Evolutionary conservation across 2,797 vertebrate species (phyloP).

Genomic region (Limnodromus scolopaceus): DNA sequence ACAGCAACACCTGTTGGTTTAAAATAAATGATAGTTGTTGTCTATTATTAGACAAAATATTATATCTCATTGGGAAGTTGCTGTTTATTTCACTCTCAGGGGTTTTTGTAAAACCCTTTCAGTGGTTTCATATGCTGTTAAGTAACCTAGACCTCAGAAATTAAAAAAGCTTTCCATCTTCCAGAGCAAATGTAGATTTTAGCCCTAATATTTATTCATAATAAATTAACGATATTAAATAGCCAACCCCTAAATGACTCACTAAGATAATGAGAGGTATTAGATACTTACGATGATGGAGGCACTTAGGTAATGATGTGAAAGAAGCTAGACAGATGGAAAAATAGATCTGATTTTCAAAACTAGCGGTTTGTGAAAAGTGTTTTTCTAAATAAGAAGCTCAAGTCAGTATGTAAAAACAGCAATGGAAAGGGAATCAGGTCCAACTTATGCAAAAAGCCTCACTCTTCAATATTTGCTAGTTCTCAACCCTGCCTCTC

Average conservation of each 20-base stretch:
- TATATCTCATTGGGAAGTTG: neutral
- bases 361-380: conserved; percentile 23
- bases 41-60: neutral
- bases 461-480: conserved; percentile 56
- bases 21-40: neutral
- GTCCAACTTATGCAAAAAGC: conserved; percentile 61
- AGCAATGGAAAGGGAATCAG: conserved; percentile 53
- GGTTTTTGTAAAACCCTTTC: neutral
- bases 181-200: conserved; percentile 34
- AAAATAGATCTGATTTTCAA: conserved; percentile 42
- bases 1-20: neutral
- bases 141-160: conserved; percentile 14
- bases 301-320: conserved; percentile 48
- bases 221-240: conserved; percentile 54
- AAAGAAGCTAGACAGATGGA: conserved; percentile 8
- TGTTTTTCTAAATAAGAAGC: conserved; percentile 58
- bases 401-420: conserved; percentile 46
- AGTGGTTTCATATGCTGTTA: neutral
- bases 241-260: neutral
- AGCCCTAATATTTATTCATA: conserved; percentile 49
- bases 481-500: conserved; percentile 16
- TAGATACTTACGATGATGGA: conserved; percentile 45
- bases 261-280: conserved; percentile 54
- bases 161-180: conserved; percentile 34
- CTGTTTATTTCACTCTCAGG: neutral